A percentile compares a stretch with the other conserved stretches of the same genome.
Conservation (phyloP, 2,113 vertebrate genomes). For the Oryzias woworae region DNA sequence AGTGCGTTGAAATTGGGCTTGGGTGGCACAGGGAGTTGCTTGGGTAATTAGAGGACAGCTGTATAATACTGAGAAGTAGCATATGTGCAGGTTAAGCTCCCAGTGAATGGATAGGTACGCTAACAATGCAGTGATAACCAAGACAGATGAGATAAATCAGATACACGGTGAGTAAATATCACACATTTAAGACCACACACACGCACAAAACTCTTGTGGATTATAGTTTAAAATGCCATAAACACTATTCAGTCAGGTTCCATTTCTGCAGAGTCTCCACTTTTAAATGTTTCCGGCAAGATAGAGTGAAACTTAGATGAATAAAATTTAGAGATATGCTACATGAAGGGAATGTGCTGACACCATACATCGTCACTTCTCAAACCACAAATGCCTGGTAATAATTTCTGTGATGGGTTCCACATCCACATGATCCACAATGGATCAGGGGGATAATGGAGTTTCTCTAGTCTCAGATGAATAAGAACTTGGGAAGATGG, state of each 20-base stretch:
- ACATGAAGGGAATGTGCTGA: constrained; percentile 61
- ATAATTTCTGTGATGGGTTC: constrained; percentile 49
- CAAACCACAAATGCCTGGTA: constrained; percentile 43
- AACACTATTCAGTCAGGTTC: constrained; percentile 43
- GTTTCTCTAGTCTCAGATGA: constrained; percentile 30
- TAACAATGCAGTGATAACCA: constrained; percentile 62
- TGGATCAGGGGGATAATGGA: constrained; percentile 42
- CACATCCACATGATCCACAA: constrained; percentile 21
- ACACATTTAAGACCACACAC: constrained; percentile 9
- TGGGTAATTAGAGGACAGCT: constrained; percentile 42
- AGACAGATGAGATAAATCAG: constrained; percentile 63
- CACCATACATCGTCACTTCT: constrained; percentile 45
- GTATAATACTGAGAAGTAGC: constrained; percentile 42
- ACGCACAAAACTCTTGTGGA: constrained; percentile 45
- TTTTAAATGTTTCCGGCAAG: constrained; percentile 58
- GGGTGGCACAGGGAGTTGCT: constrained; percentile 55
- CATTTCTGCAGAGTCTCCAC: constrained; percentile 64
- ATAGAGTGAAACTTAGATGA: constrained; percentile 57
- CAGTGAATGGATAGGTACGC: constrained; percentile 30
- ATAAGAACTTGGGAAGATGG: constrained; percentile 34
- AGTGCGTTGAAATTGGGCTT: constrained; percentile 59
- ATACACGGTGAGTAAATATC: constrained; percentile 40
- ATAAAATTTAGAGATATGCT: constrained; percentile 37
- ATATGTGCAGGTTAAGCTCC: constrained; percentile 42
- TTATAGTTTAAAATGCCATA: constrained; percentile 53